A percentile compares a stretch with the other conserved stretches of the same genome.
phyloP scores from a whole-genome alignment of 2,888 invertebrate species.

The Bibio marci region DNA sequence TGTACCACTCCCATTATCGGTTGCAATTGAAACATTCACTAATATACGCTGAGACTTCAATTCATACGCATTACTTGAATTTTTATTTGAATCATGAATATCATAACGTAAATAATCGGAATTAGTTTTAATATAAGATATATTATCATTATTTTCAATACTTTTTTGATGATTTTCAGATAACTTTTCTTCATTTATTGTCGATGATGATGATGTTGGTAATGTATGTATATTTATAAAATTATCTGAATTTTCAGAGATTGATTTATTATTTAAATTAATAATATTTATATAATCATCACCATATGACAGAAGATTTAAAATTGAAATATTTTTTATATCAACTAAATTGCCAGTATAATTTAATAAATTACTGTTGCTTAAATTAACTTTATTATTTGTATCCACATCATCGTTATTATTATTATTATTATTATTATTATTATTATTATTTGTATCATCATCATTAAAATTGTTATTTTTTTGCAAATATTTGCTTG shows the following conservation, averaged over 20 bases:
- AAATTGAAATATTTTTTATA: no score
- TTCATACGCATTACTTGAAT: not conserved
- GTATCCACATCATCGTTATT: not conserved
- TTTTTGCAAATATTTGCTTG: not conserved
- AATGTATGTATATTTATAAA: not conserved
- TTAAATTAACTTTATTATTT: not conserved
- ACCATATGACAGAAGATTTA: not conserved
- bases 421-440: not conserved
- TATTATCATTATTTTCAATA: not conserved
- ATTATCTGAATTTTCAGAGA: not conserved
- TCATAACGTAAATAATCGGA: slow-evolving; percentile 1
- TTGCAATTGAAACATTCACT: slow-evolving; percentile 67
- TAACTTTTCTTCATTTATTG: not conserved
- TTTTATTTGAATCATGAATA: slow-evolving; percentile 1
- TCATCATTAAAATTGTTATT: not conserved
- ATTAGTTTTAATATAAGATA: not conserved
- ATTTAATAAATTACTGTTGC: no score
- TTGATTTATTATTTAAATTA: not conserved
- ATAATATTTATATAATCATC: not conserved
- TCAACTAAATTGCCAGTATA: not conserved
- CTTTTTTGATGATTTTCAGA: not conserved
- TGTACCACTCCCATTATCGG: slow-evolving; percentile 39
- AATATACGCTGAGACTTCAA: slow-evolving; percentile 41
- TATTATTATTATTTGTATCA: not conserved
- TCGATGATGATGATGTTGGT: no score